Conservation (phyloP, 2,113 vertebrate species). For the Morphnarchus princeps region DNA sequence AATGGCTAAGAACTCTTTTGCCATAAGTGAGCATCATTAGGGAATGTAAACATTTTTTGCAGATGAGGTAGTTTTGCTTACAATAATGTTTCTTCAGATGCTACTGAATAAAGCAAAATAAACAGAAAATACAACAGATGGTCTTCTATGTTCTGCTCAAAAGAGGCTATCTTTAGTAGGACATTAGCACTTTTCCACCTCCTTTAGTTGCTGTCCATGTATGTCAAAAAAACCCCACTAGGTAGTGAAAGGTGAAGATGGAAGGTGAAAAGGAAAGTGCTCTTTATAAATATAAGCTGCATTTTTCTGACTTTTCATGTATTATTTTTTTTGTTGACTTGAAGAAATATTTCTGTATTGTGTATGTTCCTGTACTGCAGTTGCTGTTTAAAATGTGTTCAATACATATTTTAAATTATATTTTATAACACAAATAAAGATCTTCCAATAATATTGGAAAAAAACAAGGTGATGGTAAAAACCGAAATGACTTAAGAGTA, state of each 20-base stretch:
- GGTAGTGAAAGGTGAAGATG: background rate
- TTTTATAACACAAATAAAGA: background rate
- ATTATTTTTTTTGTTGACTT: background rate
- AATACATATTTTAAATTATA: background rate
- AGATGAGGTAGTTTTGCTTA: background rate
- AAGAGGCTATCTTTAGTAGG: background rate
- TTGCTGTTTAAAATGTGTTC: background rate
- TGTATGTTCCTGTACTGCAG: background rate
- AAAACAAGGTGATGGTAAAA: background rate
- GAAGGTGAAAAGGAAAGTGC: background rate
- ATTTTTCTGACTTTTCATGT: background rate
- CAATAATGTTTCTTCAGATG: background rate
- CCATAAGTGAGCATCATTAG: background rate
- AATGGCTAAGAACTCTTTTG: background rate
- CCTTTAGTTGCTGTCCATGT: background rate
- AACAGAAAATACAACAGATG: background rate
- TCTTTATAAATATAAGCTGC: background rate
- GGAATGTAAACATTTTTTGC: background rate
- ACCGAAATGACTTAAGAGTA: background rate
- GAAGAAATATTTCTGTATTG: background rate
- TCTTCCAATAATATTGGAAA: background rate
- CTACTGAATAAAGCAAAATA: background rate
- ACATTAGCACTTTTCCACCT: background rate
- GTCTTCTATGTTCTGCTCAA: background rate
- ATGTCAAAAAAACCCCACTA: background rate